Evolutionary conservation across 2,888 invertebrate species (phyloP).

Genomic region (Cheilosia variabilis): DNA sequence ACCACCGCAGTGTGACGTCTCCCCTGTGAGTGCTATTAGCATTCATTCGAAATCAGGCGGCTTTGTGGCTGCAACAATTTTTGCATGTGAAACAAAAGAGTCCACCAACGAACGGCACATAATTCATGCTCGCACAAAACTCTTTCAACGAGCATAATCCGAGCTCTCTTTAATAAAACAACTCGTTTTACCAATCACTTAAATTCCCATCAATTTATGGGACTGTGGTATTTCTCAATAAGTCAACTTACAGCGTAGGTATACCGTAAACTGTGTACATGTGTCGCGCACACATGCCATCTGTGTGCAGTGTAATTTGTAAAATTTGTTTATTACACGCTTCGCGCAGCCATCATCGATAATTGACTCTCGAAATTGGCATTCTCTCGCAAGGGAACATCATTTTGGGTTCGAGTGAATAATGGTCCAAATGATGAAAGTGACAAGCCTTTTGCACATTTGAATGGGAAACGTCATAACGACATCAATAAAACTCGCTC

Average conservation of each 20-base stretch:
- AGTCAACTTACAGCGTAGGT: slow-evolving; percentile 36
- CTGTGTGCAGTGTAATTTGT: slow-evolving; percentile 36
- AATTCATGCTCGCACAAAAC: slow-evolving; percentile 1
- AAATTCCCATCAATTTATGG: slow-evolving; percentile 42
- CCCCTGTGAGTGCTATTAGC: not conserved
- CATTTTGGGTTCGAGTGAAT: slow-evolving; percentile 50
- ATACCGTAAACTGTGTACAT: not conserved
- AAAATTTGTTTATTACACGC: slow-evolving; percentile 65
- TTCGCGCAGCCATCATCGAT: slow-evolving; percentile 48
- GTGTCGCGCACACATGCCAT: not conserved
- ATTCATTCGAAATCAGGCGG: slow-evolving; percentile 20
- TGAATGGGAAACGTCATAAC: slow-evolving; percentile 72
- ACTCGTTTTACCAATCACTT: slow-evolving; percentile 36
- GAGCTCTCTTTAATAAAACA: slow-evolving; percentile 27
- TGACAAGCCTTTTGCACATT: slow-evolving; percentile 66
- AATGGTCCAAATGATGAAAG: slow-evolving; percentile 64
- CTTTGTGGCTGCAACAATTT: slow-evolving; percentile 4
- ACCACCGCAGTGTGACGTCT: slow-evolving; percentile 5
- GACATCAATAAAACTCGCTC: slow-evolving; percentile 73
- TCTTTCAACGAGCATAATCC: slow-evolving; percentile 23
- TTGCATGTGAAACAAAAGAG: slow-evolving; percentile 58
- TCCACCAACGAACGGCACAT: slow-evolving; percentile 39
- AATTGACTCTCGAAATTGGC: slow-evolving; percentile 69
- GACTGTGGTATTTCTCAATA: slow-evolving; percentile 33
- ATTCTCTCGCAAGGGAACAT: slow-evolving; percentile 64